phyloP scores from a whole-genome alignment of 23 tunicate species.

The Styela plicata region DNA sequence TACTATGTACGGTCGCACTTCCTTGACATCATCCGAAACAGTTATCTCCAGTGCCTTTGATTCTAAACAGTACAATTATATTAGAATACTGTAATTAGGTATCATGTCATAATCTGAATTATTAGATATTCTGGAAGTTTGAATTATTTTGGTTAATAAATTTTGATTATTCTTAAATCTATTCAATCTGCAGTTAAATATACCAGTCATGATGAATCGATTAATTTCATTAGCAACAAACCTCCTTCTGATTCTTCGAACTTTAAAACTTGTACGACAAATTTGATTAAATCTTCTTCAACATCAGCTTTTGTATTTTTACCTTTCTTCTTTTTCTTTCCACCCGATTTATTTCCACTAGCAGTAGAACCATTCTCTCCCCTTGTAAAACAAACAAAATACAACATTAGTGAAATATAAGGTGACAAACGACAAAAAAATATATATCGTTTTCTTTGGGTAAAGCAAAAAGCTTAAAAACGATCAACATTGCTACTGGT shows the following conservation, averaged over 20 bases:
- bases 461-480: too few relatives aligned
- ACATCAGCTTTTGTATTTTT: slow-evolving; percentile 1
- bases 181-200: background rate
- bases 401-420: too few relatives aligned
- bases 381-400: background rate
- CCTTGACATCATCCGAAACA: slow-evolving; percentile 50
- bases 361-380: background rate
- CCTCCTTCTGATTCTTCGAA: background rate
- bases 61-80: too few relatives aligned
- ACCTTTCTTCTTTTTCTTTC: slow-evolving; percentile 11
- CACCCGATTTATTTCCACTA: background rate
- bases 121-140: too few relatives aligned
- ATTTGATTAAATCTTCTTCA: slow-evolving; percentile 7
- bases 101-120: too few relatives aligned
- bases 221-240: background rate
- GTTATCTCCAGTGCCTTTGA: slow-evolving; percentile 42
- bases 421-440: too few relatives aligned
- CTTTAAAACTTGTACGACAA: slow-evolving; percentile 4
- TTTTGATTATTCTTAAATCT: too few relatives aligned
- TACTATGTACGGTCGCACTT: slow-evolving; percentile 81
- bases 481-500: too few relatives aligned
- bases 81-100: too few relatives aligned
- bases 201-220: background rate
- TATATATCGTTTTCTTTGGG: too few relatives aligned
- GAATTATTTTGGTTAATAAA: too few relatives aligned